Evolutionary conservation across 1,140 invertebrate species (phyloP).

Genomic region (Anoplophora glabripennis): DNA sequence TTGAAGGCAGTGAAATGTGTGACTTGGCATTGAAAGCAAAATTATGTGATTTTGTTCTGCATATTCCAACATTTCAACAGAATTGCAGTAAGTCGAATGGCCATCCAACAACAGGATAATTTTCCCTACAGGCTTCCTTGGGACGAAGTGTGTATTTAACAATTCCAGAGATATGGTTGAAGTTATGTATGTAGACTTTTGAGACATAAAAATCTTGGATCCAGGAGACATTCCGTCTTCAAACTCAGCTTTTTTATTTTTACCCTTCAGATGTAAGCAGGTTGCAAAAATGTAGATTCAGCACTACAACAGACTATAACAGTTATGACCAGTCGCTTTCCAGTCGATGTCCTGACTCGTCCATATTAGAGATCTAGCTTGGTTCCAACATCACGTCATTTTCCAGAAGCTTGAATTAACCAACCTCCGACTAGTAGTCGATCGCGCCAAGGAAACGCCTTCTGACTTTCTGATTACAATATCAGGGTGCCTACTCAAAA

Average conservation of each 20-base stretch:
- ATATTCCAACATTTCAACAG: no score
- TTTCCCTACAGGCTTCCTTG: constrained; percentile 7
- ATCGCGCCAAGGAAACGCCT: no score
- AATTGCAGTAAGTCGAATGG: no score
- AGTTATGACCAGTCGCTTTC: background rate
- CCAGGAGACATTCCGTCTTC: no score
- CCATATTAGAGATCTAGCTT: background rate
- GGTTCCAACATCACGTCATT: background rate
- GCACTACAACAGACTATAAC: background rate
- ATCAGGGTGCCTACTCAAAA: background rate
- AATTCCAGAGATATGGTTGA: constrained; percentile 7
- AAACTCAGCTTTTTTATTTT: no score
- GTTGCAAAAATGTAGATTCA: no score
- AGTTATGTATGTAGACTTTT: constrained; percentile 13
- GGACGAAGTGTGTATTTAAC: constrained; percentile 14
- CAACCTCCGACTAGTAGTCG: background rate
- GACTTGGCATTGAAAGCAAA: no score
- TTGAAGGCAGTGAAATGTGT: no score
- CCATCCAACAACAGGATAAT: no score
- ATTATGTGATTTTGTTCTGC: background rate
- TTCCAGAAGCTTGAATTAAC: background rate
- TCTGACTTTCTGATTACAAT: no score
- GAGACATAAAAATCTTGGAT: constrained; percentile 4
- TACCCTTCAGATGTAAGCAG: no score
- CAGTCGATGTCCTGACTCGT: background rate